These are phyloP conservation scores for Hafferia zeledoni DNA, from an alignment of 2,797 vertebrate genomes.

Conservation along the genomic window DNA sequence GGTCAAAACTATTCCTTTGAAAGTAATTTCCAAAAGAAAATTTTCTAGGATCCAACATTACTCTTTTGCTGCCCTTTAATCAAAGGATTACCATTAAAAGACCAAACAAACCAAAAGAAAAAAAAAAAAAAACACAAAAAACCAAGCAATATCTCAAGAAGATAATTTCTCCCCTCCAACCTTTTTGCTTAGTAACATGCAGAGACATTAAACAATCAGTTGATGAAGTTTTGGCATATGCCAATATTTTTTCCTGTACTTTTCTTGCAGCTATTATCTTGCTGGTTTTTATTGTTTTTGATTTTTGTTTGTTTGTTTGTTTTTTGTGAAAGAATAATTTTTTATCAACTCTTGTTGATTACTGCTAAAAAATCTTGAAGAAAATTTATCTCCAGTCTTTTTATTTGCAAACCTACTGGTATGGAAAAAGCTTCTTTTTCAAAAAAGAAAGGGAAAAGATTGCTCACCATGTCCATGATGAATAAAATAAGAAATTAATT, in stretches of 20 bases:
- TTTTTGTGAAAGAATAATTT: neutral
- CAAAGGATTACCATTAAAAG: neutral
- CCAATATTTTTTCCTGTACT: neutral
- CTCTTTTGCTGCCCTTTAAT: neutral
- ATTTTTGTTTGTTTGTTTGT: neutral
- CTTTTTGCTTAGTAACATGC: neutral
- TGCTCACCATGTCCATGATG: neutral
- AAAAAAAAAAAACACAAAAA: rapidly evolving
- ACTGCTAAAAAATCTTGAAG: neutral
- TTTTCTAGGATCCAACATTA: neutral
- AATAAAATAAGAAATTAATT: conserved; percentile 1
- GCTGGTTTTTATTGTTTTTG: too few relatives aligned
- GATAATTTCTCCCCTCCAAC: neutral
- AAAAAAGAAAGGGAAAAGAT: neutral
- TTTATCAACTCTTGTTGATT: neutral
- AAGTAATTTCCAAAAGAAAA: neutral
- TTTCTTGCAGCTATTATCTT: neutral
- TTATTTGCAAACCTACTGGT: neutral
- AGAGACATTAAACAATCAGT: neutral
- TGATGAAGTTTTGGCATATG: neutral
- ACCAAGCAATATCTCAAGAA: neutral
- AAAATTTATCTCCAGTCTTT: neutral
- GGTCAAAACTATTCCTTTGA: neutral
- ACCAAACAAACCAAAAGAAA: neutral
- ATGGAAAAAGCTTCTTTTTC: neutral